These are phyloP conservation scores for Operophtera brumata DNA, from an alignment of 2,888 invertebrate genomes.

Conservation along the genomic window DNA sequence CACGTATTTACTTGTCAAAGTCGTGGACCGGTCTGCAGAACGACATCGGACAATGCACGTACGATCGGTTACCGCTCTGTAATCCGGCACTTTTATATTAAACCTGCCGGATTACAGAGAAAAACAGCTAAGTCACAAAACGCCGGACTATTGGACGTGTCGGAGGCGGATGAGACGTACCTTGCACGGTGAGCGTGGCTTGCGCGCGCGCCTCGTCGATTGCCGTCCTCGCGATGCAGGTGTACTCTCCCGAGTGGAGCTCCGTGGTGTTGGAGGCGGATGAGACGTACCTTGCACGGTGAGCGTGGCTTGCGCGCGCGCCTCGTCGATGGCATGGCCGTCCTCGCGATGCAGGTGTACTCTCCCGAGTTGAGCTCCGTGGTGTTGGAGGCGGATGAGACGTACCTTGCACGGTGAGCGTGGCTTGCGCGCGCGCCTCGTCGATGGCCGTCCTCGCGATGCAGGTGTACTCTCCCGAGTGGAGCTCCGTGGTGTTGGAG, in stretches of 20 bases:
- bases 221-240: slow-evolving; percentile 94
- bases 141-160: no score
- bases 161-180: no score
- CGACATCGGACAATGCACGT: no score
- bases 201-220: slow-evolving; percentile 92
- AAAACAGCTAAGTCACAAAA: no score
- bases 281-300: slow-evolving; percentile 89
- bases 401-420: slow-evolving; percentile 93
- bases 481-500: no score
- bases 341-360: slow-evolving; percentile 96
- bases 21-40: no score
- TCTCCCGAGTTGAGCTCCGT: slow-evolving; percentile 96
- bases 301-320: slow-evolving; percentile 91
- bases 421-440: slow-evolving; percentile 90
- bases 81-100: no score
- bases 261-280: no score
- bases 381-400: no score
- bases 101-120: no score
- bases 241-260: slow-evolving; percentile 96
- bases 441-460: slow-evolving; percentile 95
- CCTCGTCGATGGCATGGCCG: slow-evolving; percentile 93
- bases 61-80: no score
- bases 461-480: slow-evolving; percentile 97
- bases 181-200: slow-evolving; percentile 96
- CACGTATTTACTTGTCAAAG: no score